phyloP scores from a whole-genome alignment of 1,140 invertebrate genomes.

The Zaprionus africanus region DNA sequence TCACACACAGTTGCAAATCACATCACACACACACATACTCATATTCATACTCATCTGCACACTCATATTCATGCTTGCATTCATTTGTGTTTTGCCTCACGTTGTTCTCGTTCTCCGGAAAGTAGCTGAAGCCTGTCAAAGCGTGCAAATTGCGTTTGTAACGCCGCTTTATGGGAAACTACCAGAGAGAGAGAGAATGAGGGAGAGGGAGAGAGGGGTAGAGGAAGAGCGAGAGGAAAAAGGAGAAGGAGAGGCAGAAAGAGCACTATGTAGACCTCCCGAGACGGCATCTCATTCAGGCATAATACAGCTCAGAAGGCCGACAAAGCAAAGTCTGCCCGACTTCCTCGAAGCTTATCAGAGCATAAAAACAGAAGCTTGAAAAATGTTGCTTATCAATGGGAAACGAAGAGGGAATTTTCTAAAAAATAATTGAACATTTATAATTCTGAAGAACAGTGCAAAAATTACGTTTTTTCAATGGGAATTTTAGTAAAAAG shows the following conservation, averaged over 20 bases:
- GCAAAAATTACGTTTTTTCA: no score
- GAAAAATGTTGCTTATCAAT: no score
- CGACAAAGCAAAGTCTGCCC: neutral
- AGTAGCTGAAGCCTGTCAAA: conserved; percentile 7
- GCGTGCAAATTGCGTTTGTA: conserved; percentile 72
- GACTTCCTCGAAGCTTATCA: conserved; percentile 1
- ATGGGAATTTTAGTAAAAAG: no score
- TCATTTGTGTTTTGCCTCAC: neutral
- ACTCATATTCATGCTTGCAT: neutral
- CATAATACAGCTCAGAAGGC: neutral
- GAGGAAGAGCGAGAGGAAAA: no score
- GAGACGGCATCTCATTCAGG: conserved; percentile 12
- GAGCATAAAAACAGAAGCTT: neutral
- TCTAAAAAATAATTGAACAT: no score
- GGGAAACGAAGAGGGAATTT: no score
- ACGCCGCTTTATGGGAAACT: conserved; percentile 74
- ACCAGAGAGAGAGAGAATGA: neutral
- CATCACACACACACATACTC: neutral
- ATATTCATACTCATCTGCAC: neutral
- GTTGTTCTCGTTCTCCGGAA: neutral
- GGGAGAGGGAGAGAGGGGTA: neutral
- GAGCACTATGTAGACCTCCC: neutral
- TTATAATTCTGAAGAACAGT: no score
- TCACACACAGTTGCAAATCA: neutral
- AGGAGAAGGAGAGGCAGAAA: neutral